Evolutionary conservation across 2,797 vertebrate species (phyloP), one percentile per base, ranked within the genome.

Genomic region (Trachurus trachurus): DNA sequence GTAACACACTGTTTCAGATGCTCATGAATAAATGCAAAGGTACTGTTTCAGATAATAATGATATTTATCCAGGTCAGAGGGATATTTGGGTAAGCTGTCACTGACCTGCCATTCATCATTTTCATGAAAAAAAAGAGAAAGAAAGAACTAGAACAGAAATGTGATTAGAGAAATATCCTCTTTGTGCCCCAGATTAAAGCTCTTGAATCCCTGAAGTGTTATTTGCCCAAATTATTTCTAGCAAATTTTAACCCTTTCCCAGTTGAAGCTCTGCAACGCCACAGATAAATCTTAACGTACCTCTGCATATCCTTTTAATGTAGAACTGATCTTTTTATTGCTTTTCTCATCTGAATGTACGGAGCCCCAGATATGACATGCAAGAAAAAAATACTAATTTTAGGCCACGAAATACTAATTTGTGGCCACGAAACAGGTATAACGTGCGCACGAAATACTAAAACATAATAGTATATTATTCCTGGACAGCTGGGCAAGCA

Each of bases 141-240:
- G 66, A 21, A 73, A 37, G 34, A 37, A 67, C 11, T 2, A 3
- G 22, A 74, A 56, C 34, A 40, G 70, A 83, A 83, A 79, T 83
- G 53, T 31, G 64, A 87, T 85, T 71, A 82, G 59, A 77, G 60
- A 64, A 80, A 81, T 34, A 71, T 87, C 74, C 64, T 63, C 71
- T 82, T 71, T 83, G 75, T 78, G 59, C 22, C 19, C 1, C 63
- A 66, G 79, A 86, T 84, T 62, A 82, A 71, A 81, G 31, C 13
- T 57, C 60, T 69, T 70, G 11, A 74, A 71, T 87, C 59, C 12
- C 50, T 17, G 3, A 67, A 37, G 52, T 71, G 59, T 76, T 66
- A 5, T 64, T 71, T 0, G 0, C 22, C 34, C 34, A 64, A 21
- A 44, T 57, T 17, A 69, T 66, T 74, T 57, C 13, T 37, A 9